Percentiles rank a stretch among this genome's conserved stretches.
Conservation (phyloP, 2,888 invertebrate species). For the Periphyllus acericola region DNA sequence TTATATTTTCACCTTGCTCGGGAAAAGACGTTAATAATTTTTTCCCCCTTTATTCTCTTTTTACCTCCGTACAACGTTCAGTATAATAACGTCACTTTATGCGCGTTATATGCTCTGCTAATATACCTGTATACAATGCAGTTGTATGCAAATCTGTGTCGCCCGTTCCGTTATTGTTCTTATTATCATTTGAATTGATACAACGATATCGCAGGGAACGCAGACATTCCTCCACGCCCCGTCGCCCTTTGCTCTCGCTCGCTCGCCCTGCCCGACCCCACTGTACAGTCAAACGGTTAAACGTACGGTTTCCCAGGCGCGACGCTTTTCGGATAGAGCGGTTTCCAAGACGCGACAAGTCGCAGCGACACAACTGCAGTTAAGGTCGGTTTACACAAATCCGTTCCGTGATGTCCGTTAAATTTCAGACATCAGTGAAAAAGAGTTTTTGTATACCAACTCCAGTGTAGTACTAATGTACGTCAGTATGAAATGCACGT, state of each 20-base stretch:
- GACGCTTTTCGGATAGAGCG: too few species aligned
- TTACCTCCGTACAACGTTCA: background rate
- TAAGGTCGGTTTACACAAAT: too few species aligned
- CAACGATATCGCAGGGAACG: background rate
- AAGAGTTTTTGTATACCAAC: too few species aligned
- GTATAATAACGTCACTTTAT: background rate
- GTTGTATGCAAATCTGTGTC: background rate
- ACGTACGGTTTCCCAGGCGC: too few species aligned
- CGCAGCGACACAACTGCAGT: too few species aligned
- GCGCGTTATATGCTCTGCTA: background rate
- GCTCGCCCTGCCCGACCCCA: background rate
- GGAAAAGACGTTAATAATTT: constrained; percentile 25
- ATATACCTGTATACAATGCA: background rate
- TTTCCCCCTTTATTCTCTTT: background rate
- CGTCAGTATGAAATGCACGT: too few species aligned
- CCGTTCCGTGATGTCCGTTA: too few species aligned
- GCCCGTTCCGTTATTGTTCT: background rate
- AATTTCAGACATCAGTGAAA: too few species aligned
- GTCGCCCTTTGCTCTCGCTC: background rate
- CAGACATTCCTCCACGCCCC: background rate
- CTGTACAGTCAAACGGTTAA: background rate
- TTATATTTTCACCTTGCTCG: constrained; percentile 34
- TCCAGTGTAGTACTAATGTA: too few species aligned
- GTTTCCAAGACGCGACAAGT: too few species aligned
- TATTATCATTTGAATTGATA: background rate